Conservation (phyloP, 2,888 invertebrate species). For the Nemoura dubitans region DNA sequence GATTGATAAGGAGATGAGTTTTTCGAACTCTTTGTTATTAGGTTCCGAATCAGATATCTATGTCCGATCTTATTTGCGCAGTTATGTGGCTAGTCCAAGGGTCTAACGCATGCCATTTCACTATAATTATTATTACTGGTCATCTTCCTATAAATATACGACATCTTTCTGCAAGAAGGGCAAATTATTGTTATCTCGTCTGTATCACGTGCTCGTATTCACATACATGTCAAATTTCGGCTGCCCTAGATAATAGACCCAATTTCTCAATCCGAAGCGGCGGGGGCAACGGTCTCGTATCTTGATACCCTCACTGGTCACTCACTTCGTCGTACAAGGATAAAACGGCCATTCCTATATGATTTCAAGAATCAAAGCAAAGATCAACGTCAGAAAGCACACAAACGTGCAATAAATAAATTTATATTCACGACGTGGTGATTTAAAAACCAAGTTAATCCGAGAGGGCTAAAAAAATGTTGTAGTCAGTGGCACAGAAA, state of each 20-base stretch:
- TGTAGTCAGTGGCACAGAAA: not conserved
- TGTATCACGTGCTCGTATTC: not conserved
- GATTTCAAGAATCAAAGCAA: not conserved
- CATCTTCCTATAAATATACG: not conserved
- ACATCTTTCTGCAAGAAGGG: not conserved
- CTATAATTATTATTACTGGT: not conserved
- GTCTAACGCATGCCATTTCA: not conserved
- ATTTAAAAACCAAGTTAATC: not conserved
- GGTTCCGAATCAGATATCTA: not conserved
- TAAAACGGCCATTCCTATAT: not conserved
- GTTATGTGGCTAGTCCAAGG: not conserved
- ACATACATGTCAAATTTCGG: not conserved
- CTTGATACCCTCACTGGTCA: not conserved
- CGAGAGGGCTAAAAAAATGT: not conserved
- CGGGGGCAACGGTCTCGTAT: not conserved
- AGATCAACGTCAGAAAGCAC: not conserved
- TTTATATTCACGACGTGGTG: not conserved
- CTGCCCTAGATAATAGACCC: not conserved
- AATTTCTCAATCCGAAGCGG: not conserved
- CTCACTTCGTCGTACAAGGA: not conserved
- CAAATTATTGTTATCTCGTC: not conserved
- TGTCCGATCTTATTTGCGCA: not conserved
- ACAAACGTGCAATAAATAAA: not conserved
- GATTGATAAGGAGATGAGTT: no score
- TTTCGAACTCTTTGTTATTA: no score